Conservation (phyloP, 2,888 invertebrate genomes). For the Hipparchia sbordonii region DNA sequence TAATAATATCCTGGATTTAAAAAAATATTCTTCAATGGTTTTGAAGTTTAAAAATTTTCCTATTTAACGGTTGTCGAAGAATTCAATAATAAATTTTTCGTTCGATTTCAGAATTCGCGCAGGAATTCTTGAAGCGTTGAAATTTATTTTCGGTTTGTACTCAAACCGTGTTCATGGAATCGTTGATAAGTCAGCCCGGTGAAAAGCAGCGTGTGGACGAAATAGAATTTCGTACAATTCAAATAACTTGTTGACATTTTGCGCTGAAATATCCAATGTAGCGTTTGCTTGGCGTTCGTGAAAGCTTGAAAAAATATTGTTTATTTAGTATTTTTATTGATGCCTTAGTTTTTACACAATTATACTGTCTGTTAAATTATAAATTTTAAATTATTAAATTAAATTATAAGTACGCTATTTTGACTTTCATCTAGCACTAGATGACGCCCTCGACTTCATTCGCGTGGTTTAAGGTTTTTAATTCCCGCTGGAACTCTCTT, state of each 20-base stretch:
- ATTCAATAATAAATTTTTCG: neutral
- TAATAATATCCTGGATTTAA: too few relatives aligned
- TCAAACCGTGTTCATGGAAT: conserved; percentile 15
- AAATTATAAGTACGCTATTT: too few relatives aligned
- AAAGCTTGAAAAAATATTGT: too few relatives aligned
- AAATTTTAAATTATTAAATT: too few relatives aligned
- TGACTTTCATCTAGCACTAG: too few relatives aligned
- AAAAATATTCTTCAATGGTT: neutral
- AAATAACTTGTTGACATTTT: conserved; percentile 1
- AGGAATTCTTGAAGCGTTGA: conserved; percentile 6
- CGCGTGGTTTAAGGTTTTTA: too few relatives aligned
- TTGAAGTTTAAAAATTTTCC: neutral
- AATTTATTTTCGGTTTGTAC: conserved; percentile 17
- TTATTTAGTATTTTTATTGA: too few relatives aligned
- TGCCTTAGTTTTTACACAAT: too few relatives aligned
- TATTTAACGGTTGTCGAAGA: neutral
- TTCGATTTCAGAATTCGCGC: conserved; percentile 1
- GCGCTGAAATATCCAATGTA: neutral
- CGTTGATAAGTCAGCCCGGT: conserved; percentile 23
- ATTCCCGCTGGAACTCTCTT: too few relatives aligned
- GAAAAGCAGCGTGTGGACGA: conserved; percentile 15
- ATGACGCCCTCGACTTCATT: too few relatives aligned
- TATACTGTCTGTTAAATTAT: too few relatives aligned
- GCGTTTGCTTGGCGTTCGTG: neutral
- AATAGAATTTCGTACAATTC: conserved; percentile 8